Evolutionary conservation across 2,113 vertebrate species (phyloP).

Genomic region (Phodopus roborovskii): DNA sequence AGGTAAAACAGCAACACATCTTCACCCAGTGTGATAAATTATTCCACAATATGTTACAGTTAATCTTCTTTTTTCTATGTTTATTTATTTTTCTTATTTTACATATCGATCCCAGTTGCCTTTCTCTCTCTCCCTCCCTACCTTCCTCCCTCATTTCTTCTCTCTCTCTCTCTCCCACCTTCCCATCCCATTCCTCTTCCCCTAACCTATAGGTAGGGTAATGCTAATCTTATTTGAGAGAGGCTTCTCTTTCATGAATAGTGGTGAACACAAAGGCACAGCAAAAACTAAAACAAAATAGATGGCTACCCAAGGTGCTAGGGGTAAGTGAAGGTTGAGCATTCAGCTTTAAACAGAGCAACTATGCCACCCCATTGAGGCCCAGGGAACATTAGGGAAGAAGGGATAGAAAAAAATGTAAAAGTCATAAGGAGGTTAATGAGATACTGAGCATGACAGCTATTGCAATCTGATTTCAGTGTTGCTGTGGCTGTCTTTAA

Average conservation of each 20-base stretch:
- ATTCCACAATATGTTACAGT: neutral
- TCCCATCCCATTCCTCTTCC: no score
- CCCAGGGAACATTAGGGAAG: neutral
- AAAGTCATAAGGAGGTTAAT: neutral
- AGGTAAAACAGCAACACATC: neutral
- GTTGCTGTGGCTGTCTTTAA: neutral
- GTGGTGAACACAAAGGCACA: neutral
- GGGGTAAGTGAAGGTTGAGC: neutral
- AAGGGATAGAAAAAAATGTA: neutral
- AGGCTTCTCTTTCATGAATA: neutral
- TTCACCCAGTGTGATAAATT: neutral
- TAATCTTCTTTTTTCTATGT: no score
- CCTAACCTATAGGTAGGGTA: no score
- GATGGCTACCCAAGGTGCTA: neutral
- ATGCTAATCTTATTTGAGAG: neutral
- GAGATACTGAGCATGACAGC: neutral
- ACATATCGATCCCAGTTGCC: no score
- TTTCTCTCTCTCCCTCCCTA: no score
- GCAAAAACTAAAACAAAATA: neutral
- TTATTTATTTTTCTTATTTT: no score
- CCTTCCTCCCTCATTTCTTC: no score
- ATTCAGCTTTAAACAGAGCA: neutral
- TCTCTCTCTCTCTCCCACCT: no score
- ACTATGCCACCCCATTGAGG: no score
- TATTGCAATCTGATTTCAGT: neutral